phyloP scores from a whole-genome alignment of 2,888 invertebrate genomes.

The Coenonympha arcania region DNA sequence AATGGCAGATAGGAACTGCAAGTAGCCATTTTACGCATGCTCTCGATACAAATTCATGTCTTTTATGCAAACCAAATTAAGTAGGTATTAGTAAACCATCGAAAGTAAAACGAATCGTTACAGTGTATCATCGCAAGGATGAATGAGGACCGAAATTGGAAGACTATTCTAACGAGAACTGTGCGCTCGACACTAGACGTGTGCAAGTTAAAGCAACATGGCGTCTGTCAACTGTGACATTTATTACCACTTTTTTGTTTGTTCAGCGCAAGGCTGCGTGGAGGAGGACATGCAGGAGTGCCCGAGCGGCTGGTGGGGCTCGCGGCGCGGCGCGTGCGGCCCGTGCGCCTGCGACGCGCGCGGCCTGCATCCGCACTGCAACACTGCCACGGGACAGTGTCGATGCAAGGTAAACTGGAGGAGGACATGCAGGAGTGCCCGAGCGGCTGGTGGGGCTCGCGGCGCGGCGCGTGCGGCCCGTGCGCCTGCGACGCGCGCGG shows the following conservation, averaged over 20 bases:
- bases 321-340: constrained; percentile 91
- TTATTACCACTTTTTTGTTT: neutral
- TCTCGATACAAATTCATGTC: no score
- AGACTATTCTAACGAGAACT: no score
- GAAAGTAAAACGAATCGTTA: no score
- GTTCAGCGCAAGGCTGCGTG: constrained; percentile 78
- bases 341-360: constrained; percentile 90
- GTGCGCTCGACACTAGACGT: no score
- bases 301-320: constrained; percentile 90
- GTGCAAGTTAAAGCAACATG: no score
- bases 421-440: constrained; percentile 84
- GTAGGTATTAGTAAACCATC: no score
- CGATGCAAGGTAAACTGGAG: constrained; percentile 80
- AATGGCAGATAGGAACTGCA: no score
- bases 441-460: constrained; percentile 87
- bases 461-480: constrained; percentile 93
- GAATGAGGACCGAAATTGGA: no score
- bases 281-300: constrained; percentile 80
- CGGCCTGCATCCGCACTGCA: constrained; percentile 93
- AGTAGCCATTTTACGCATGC: no score
- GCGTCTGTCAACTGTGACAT: no score
- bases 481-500: constrained; percentile 90
- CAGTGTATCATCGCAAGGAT: no score
- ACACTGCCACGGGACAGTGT: constrained; percentile 89
- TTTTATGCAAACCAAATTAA: no score